These are phyloP conservation scores for Sebastes iracundus DNA, from an alignment of 2,797 vertebrate genomes.

Conservation along the genomic window DNA sequence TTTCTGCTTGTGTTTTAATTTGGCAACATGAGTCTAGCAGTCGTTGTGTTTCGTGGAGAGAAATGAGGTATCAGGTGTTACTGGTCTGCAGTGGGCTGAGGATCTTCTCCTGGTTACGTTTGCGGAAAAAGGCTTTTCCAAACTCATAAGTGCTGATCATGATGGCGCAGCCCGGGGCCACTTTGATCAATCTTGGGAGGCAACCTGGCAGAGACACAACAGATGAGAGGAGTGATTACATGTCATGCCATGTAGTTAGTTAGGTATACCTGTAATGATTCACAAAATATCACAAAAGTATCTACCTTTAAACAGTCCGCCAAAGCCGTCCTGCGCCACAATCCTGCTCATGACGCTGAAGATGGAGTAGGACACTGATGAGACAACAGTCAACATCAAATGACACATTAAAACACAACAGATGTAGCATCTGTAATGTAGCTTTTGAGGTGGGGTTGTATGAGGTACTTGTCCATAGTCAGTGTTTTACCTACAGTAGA, in stretches of 20 bases:
- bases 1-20: slow-evolving; percentile 10
- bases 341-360: slow-evolving; percentile 87
- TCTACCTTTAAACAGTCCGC: slow-evolving; percentile 90
- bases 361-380: slow-evolving; percentile 83
- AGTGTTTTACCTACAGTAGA: too few relatives aligned
- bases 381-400: slow-evolving; percentile 11
- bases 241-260: too few relatives aligned
- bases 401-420: too few relatives aligned
- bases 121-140: slow-evolving; percentile 89
- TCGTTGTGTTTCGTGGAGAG: neutral
- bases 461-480: too few relatives aligned
- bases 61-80: slow-evolving; percentile 50
- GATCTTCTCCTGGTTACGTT: slow-evolving; percentile 79
- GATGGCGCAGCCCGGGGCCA: slow-evolving; percentile 94
- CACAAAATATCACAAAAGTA: neutral
- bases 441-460: too few relatives aligned
- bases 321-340: slow-evolving; percentile 82
- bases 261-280: neutral
- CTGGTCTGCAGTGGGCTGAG: slow-evolving; percentile 42
- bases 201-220: slow-evolving; percentile 80
- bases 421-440: neutral
- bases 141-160: slow-evolving; percentile 95
- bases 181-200: slow-evolving; percentile 89
- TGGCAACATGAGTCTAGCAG: slow-evolving; percentile 16
- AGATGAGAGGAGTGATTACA: neutral